A percentile compares a stretch with the other conserved stretches of the same genome.
phyloP scores from a whole-genome alignment of 2,888 invertebrate species.

The Lasioglossum pauxillum region DNA sequence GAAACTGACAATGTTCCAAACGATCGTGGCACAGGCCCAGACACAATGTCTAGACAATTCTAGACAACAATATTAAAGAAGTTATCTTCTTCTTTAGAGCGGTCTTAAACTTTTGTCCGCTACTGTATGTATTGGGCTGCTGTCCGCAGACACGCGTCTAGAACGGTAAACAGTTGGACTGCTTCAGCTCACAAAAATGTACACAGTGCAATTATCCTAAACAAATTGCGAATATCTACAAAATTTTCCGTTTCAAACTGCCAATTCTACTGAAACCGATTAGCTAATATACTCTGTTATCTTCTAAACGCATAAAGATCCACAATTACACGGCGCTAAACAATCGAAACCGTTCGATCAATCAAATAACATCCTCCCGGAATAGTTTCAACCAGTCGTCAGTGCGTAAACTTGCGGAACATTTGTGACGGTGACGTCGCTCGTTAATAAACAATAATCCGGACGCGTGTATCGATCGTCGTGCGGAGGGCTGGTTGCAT shows the following conservation, averaged over 20 bases:
- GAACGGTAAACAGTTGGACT: too few species aligned
- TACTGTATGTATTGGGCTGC: too few species aligned
- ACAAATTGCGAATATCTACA: not conserved
- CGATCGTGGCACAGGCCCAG: too few species aligned
- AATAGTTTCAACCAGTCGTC: not conserved
- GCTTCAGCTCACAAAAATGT: too few species aligned
- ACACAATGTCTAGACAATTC: too few species aligned
- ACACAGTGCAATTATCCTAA: not conserved
- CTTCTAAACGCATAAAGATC: not conserved
- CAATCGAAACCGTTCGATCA: not conserved
- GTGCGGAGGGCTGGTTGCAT: not conserved
- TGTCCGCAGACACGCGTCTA: too few species aligned
- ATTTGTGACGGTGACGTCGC: slow-evolving; percentile 9
- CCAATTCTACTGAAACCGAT: not conserved
- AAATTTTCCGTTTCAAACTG: not conserved
- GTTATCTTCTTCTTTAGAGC: too few species aligned
- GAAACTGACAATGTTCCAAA: too few species aligned
- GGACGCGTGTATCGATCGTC: not conserved
- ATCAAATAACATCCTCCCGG: not conserved
- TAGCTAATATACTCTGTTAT: not conserved
- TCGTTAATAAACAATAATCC: slow-evolving; percentile 16
- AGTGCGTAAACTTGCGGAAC: slow-evolving; percentile 14
- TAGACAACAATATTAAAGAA: too few species aligned
- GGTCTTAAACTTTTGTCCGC: too few species aligned
- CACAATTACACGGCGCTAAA: not conserved